phyloP scores from a whole-genome alignment of 2,888 invertebrate genomes.

The Chymomyza fuscimana region DNA sequence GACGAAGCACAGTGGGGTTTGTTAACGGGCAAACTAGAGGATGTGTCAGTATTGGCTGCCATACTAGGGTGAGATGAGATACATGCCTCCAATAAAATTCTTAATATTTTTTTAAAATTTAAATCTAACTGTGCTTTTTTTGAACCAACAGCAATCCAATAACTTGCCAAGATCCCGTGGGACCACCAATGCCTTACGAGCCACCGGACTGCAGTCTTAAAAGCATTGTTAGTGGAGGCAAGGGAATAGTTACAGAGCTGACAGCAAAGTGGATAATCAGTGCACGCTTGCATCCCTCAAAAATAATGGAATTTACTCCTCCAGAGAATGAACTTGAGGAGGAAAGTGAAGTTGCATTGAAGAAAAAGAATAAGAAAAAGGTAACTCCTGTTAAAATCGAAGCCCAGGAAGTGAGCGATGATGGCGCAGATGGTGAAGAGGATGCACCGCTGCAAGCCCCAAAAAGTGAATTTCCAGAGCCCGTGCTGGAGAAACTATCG shows the following conservation, averaged over 20 bases:
- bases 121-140: background rate
- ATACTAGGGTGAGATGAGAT: conserved; percentile 82
- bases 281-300: conserved; percentile 85
- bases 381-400: background rate
- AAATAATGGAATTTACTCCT: conserved; percentile 80
- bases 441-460: conserved; percentile 1
- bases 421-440: conserved; percentile 37
- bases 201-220: conserved; percentile 84
- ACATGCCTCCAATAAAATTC: background rate
- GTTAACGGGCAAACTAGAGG: conserved; percentile 92
- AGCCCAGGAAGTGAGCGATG: conserved; percentile 30
- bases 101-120: background rate
- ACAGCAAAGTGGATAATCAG: conserved; percentile 92
- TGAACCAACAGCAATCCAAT: conserved; percentile 60
- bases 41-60: conserved; percentile 87
- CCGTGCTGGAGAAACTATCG: conserved; percentile 83
- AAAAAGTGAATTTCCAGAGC: conserved; percentile 56
- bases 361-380: conserved; percentile 7
- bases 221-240: conserved; percentile 84
- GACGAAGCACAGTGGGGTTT: conserved; percentile 93
- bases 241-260: conserved; percentile 93
- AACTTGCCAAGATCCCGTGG: conserved; percentile 62
- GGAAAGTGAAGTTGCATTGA: conserved; percentile 34
- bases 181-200: conserved; percentile 82
- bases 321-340: conserved; percentile 78